Percentiles rank a stretch among this genome's conserved stretches.
phyloP scores from a whole-genome alignment of 1,140 invertebrate species.

The Bombyx mandarina region DNA sequence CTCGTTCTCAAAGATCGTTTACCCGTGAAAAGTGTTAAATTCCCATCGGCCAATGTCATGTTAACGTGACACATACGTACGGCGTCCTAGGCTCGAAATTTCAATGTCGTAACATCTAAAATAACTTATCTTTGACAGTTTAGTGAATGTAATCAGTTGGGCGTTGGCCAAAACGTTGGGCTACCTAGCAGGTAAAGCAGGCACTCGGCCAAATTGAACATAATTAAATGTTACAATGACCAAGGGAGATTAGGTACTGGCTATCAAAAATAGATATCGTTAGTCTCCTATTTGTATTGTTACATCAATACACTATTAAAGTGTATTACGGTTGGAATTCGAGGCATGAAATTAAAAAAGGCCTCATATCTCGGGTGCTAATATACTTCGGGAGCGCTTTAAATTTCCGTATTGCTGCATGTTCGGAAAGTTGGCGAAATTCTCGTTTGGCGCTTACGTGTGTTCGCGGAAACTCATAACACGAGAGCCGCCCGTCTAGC shows the following conservation, averaged over 20 bases:
- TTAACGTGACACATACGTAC: slow-evolving; percentile 31
- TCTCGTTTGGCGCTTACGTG: no score
- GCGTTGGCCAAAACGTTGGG: slow-evolving; percentile 40
- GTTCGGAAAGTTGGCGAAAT: no score
- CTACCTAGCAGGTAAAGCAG: slow-evolving; percentile 64
- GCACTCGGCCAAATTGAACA: slow-evolving; percentile 62
- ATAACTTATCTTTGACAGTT: slow-evolving; percentile 70
- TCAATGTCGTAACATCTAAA: slow-evolving; percentile 65
- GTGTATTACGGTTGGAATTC: no score
- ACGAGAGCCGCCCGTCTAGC: no score
- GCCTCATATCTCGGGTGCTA: background rate
- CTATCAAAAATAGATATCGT: slow-evolving; percentile 33
- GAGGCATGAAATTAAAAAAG: no score
- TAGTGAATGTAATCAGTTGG: slow-evolving; percentile 66
- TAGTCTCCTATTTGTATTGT: no score
- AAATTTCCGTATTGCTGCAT: background rate
- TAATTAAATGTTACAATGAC: slow-evolving; percentile 68
- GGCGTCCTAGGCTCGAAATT: slow-evolving; percentile 24
- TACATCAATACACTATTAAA: no score
- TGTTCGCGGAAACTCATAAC: no score
- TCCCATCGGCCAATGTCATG: slow-evolving; percentile 15
- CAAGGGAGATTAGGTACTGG: slow-evolving; percentile 42
- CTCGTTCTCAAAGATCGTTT: no score
- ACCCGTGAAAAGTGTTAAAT: background rate
- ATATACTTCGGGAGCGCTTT: background rate